Percentiles rank a stretch among this genome's conserved stretches.
Conservation (phyloP, 2,797 vertebrate genomes). For the Alauda arvensis region DNA sequence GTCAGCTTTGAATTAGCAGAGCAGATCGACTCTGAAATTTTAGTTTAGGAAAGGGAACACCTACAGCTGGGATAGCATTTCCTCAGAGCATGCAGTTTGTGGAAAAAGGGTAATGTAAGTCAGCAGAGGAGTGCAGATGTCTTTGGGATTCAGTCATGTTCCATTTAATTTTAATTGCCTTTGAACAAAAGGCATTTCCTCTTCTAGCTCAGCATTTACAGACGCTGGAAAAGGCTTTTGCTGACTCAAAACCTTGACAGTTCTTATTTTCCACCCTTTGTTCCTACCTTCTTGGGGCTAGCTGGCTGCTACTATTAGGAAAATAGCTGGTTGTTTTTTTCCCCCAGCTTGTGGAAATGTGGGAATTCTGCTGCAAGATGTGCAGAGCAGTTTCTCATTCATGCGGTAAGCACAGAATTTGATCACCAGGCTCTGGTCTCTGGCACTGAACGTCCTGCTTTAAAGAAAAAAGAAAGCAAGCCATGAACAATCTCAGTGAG, state of each 20-base stretch:
- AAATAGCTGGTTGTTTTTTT: background rate
- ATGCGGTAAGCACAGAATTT: background rate
- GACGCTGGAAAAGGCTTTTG: slow-evolving; percentile 28
- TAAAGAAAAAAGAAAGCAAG: background rate
- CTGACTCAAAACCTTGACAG: slow-evolving; percentile 24
- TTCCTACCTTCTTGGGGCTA: slow-evolving; percentile 18
- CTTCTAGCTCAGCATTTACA: slow-evolving; percentile 14
- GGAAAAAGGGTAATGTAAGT: slow-evolving; percentile 33
- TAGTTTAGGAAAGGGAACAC: background rate
- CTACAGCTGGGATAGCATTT: slow-evolving; percentile 19
- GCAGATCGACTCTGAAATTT: background rate
- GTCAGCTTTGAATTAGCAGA: background rate
- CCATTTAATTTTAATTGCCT: slow-evolving; percentile 62
- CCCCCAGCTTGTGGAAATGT: background rate
- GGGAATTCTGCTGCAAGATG: slow-evolving; percentile 23
- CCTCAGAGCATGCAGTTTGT: background rate
- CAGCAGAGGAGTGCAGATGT: slow-evolving; percentile 16
- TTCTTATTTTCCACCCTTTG: slow-evolving; percentile 17
- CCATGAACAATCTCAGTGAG: background rate
- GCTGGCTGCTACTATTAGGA: slow-evolving; percentile 7
- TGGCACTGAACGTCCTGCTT: background rate
- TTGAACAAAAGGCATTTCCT: slow-evolving; percentile 51
- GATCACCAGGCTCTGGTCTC: slow-evolving; percentile 10
- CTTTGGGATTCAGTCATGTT: slow-evolving; percentile 28
- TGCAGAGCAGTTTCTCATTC: background rate